Conservation (phyloP, 1,140 invertebrate species). For the Aphidius gifuensis region DNA sequence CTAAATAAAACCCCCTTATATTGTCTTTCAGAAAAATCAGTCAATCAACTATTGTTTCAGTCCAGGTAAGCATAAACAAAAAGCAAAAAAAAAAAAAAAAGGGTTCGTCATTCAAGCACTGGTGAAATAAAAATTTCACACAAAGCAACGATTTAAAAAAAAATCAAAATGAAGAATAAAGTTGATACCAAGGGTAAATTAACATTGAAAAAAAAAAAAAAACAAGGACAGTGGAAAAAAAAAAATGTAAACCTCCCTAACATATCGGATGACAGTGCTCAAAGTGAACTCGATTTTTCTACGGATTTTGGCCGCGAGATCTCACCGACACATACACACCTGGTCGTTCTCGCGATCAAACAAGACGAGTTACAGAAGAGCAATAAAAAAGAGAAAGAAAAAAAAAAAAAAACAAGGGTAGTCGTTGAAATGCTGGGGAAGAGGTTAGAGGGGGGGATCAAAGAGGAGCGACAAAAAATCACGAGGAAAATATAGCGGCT, state of each 20-base stretch:
- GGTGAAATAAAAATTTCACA: too few species aligned
- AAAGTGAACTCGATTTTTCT: slow-evolving; percentile 8
- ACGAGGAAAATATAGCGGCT: too few species aligned
- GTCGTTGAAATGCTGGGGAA: not conserved
- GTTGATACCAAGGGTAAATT: not conserved
- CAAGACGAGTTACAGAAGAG: too few species aligned
- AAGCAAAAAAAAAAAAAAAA: too few species aligned
- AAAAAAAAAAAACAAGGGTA: slow-evolving; percentile 5
- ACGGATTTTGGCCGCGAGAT: slow-evolving; percentile 1
- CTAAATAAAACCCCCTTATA: too few species aligned
- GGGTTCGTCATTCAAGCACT: too few species aligned
- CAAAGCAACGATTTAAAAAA: not conserved
- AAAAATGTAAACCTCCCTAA: too few species aligned
- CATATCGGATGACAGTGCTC: slow-evolving; percentile 4
- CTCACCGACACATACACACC: slow-evolving; percentile 7
- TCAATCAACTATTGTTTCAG: too few species aligned
- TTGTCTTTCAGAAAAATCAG: too few species aligned
- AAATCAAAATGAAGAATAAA: slow-evolving; percentile 3
- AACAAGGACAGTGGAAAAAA: slow-evolving; percentile 8
- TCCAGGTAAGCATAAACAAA: too few species aligned
- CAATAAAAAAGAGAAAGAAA: too few species aligned
- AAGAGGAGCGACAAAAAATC: not conserved
- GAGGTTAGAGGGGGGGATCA: slow-evolving; percentile 20
- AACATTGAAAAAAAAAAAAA: slow-evolving; percentile 9
- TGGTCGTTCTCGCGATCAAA: not conserved